Evolutionary conservation across 2,797 vertebrate genomes (phyloP).

Genomic region (Lacerta agilis): DNA sequence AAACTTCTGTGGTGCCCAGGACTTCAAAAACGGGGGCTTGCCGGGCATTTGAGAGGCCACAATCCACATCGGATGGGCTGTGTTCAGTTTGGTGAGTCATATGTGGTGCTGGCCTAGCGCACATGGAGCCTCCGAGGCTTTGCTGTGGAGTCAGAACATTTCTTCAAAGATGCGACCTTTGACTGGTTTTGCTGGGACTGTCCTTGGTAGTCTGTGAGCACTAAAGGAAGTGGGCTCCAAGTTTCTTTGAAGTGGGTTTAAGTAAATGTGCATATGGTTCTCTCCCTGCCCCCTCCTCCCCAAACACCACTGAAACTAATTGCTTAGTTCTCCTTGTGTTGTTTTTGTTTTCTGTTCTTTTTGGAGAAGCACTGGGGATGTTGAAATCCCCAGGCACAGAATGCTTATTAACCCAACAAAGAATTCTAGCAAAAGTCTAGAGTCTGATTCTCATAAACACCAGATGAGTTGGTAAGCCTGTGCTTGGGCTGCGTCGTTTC

Average conservation of each 20-base stretch:
- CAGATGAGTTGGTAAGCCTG: background rate
- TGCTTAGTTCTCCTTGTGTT: slow-evolving; percentile 5
- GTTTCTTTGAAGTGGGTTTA: background rate
- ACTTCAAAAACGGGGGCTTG: background rate
- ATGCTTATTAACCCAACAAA: slow-evolving; percentile 20
- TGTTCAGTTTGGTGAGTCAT: background rate
- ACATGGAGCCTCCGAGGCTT: background rate
- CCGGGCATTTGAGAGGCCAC: background rate
- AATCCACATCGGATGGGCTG: background rate
- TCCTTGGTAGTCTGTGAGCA: background rate
- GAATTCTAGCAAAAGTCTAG: slow-evolving; percentile 17
- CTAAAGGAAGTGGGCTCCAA: background rate
- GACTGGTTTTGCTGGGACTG: background rate
- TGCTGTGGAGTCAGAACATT: background rate
- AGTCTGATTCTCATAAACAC: background rate
- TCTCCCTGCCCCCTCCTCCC: background rate
- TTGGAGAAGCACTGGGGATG: background rate
- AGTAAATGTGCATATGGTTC: background rate
- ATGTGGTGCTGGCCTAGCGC: background rate
- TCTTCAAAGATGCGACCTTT: background rate
- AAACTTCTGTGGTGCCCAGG: background rate
- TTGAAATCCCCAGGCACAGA: slow-evolving; percentile 31
- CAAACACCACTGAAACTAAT: slow-evolving; percentile 35
- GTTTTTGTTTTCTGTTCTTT: slow-evolving; percentile 36
- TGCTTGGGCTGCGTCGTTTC: background rate